These are phyloP conservation scores for Pedetes capensis DNA, from an alignment of 2,113 vertebrate species.

Conservation along the genomic window DNA sequence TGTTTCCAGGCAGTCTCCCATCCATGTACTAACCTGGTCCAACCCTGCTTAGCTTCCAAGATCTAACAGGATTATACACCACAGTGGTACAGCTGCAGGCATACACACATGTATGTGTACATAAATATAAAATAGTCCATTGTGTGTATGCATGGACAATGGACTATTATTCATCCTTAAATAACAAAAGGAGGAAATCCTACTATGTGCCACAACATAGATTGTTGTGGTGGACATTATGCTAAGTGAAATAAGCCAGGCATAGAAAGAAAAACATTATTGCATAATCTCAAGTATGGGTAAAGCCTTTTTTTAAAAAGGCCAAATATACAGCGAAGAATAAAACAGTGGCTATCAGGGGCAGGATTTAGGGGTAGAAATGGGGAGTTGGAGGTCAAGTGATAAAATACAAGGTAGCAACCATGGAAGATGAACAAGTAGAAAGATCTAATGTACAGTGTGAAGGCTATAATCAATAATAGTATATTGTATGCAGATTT, in stretches of 20 bases:
- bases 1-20: too few relatives aligned
- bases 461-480: not conserved
- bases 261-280: not conserved
- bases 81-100: too few relatives aligned
- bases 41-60: too few relatives aligned
- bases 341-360: not conserved
- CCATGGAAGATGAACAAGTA: not conserved
- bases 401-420: not conserved
- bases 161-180: not conserved
- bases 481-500: not conserved
- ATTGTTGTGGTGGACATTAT: not conserved
- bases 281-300: not conserved
- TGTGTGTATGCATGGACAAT: too few relatives aligned
- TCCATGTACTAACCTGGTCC: too few relatives aligned
- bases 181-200: not conserved
- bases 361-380: not conserved
- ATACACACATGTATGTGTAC: too few relatives aligned
- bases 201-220: not conserved
- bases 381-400: not conserved
- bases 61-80: too few relatives aligned
- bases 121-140: too few relatives aligned
- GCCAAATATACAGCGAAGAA: not conserved
- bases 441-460: too few relatives aligned
- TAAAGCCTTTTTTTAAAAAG: not conserved
- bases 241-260: not conserved